Evolutionary conservation across 2,888 invertebrate species (phyloP).

Genomic region (Troglohyphantes excavatus): DNA sequence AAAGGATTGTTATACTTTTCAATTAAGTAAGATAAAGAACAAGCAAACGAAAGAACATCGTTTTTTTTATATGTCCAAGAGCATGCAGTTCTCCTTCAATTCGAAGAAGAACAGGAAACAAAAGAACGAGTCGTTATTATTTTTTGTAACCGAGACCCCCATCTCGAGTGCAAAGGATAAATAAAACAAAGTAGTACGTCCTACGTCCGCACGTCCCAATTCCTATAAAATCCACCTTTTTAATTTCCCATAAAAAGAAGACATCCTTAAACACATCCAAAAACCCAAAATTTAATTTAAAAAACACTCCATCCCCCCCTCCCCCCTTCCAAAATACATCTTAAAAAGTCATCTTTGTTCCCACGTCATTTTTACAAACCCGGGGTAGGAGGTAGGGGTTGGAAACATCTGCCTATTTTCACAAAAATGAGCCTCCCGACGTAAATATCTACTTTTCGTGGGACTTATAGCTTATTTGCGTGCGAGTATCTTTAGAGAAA

Average conservation of each 20-base stretch:
- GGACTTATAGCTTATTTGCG: constrained; percentile 38
- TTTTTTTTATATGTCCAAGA: no score
- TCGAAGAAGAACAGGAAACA: no score
- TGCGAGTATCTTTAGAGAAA: neutral
- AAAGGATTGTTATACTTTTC: no score
- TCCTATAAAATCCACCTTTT: no score
- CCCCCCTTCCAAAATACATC: neutral
- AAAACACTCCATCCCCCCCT: neutral
- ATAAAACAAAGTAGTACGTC: no score
- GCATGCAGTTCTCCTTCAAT: neutral
- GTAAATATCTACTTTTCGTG: neutral
- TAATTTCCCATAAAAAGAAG: neutral
- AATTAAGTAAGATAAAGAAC: no score
- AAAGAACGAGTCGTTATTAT: no score
- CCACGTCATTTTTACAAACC: neutral
- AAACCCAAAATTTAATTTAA: constrained; percentile 3
- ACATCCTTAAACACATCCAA: neutral
- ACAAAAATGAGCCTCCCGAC: neutral
- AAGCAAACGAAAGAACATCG: no score
- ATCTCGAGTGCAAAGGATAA: no score
- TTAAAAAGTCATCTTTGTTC: neutral
- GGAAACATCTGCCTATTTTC: constrained; percentile 29
- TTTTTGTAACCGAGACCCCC: no score
- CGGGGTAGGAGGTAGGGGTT: no score
- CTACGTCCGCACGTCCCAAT: no score